Conservation (phyloP, 1,140 invertebrate species). For the Papilio polyxenes region DNA sequence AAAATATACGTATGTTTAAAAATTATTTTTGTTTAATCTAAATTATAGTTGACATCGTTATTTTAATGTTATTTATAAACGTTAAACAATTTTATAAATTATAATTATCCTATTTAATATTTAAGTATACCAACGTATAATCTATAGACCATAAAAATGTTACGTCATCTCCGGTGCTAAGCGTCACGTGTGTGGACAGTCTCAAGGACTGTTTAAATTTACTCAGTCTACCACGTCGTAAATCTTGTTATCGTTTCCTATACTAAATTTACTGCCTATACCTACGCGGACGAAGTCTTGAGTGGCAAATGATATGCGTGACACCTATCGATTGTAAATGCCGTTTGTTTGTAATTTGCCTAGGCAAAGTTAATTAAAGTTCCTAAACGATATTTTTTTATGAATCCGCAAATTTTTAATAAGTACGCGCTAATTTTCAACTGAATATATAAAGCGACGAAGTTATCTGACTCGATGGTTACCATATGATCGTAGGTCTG, state of each 20-base stretch:
- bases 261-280: constrained; percentile 13
- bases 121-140: constrained; percentile 28
- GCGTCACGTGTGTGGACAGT: constrained; percentile 43
- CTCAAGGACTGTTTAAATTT: constrained; percentile 47
- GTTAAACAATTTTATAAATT: not conserved
- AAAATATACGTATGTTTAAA: no score
- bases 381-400: not conserved
- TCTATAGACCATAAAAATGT: constrained; percentile 45
- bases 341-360: not conserved
- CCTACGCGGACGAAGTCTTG: not conserved
- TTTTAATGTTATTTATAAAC: no score
- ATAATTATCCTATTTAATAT: not conserved
- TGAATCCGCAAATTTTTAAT: not conserved
- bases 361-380: not conserved
- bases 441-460: no score
- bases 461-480: no score
- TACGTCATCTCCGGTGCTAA: constrained; percentile 40
- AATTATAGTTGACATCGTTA: no score
- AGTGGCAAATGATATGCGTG: not conserved
- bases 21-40: no score
- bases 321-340: not conserved
- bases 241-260: constrained; percentile 35
- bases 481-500: no score
- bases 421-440: no score
- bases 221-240: constrained; percentile 41